Evolutionary conservation across 2,888 invertebrate species (phyloP).

Genomic region (Drosophila phalerata): DNA sequence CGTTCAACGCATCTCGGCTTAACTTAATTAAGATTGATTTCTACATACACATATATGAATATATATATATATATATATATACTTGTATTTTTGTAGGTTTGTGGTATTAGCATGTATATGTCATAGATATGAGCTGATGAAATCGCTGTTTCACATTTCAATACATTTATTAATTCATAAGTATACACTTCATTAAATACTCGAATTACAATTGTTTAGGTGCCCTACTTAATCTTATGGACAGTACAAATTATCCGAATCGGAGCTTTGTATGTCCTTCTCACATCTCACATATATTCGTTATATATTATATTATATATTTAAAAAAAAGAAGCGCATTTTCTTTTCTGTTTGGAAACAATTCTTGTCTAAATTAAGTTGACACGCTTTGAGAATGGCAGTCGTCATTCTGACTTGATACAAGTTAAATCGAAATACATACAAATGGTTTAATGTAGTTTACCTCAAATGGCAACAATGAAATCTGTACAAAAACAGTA

Average conservation of each 20-base stretch:
- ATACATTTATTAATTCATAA: conserved; percentile 47
- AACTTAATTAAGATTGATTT: conserved; percentile 36
- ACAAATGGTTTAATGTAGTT: conserved; percentile 47
- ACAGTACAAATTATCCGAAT: conserved; percentile 12
- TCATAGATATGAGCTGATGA: conserved; percentile 20
- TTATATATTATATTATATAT: conserved; percentile 19
- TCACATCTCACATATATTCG: conserved; percentile 35
- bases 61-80: conserved; percentile 22
- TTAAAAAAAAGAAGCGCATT: conserved; percentile 24
- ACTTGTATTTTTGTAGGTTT: conserved; percentile 57
- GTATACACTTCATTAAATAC: conserved; percentile 58
- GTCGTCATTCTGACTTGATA: conserved; percentile 61
- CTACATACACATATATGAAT: conserved; percentile 2
- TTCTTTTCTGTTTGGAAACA: conserved; percentile 3
- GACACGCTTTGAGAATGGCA: conserved; percentile 19
- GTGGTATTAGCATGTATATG: conserved; percentile 48
- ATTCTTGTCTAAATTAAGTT: conserved; percentile 16
- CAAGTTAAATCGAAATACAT: conserved; percentile 57
- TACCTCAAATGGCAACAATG: conserved; percentile 47
- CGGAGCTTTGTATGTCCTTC: conserved; percentile 28
- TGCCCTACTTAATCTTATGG: conserved; percentile 53
- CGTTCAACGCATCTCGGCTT: conserved; percentile 45
- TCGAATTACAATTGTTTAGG: conserved; percentile 48
- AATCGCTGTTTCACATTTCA: conserved; percentile 42
- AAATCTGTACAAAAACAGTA: conserved; percentile 42